Conservation (phyloP, 2,113 vertebrate species). For the Oenanthe oenanthe region DNA sequence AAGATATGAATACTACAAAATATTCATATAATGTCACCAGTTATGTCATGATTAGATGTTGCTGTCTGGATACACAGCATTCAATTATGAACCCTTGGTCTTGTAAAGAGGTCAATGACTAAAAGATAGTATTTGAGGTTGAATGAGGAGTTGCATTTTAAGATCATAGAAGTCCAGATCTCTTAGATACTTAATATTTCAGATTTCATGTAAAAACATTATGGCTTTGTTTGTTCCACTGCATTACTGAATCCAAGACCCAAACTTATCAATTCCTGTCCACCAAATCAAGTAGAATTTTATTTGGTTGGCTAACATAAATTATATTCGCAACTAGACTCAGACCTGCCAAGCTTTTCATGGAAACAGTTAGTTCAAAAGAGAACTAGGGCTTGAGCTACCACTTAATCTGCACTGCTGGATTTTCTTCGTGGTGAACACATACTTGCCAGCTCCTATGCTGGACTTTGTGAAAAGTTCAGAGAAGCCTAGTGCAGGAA, state of each 20-base stretch:
- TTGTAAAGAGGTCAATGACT: neutral
- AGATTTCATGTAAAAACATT: neutral
- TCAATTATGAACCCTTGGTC: neutral
- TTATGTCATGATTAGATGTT: neutral
- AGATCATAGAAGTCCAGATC: neutral
- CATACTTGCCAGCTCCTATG: neutral
- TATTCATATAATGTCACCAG: neutral
- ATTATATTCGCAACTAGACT: neutral
- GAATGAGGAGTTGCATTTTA: neutral
- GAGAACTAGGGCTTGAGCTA: neutral
- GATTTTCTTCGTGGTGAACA: neutral
- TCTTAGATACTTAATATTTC: neutral
- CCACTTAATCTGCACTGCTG: neutral
- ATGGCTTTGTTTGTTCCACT: neutral
- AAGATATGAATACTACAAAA: neutral
- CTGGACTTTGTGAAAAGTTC: neutral
- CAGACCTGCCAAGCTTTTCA: neutral
- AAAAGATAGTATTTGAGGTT: neutral
- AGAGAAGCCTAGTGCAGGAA: neutral
- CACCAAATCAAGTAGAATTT: neutral
- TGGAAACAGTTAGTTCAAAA: neutral
- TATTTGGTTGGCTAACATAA: neutral
- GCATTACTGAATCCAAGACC: neutral
- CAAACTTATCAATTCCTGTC: neutral
- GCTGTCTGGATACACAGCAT: neutral